These are phyloP conservation scores for Scaptodrosophila lebanonensis DNA, from an alignment of 1,140 invertebrate genomes.

Conservation along the genomic window DNA sequence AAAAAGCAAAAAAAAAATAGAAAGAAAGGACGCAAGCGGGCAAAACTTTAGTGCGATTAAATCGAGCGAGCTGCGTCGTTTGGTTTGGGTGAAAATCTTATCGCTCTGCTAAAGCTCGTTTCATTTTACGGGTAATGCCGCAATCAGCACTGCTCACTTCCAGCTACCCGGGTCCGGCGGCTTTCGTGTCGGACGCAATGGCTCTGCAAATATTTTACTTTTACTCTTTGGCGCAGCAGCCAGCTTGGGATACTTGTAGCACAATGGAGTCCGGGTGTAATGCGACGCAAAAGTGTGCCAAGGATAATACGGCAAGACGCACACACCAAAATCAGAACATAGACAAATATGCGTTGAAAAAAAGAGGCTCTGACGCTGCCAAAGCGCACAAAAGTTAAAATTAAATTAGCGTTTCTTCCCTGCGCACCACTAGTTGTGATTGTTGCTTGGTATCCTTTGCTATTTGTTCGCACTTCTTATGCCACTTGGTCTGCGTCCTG, in stretches of 20 bases:
- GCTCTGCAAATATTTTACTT: conserved; percentile 1
- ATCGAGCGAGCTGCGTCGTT: too few relatives aligned
- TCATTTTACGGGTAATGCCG: not conserved
- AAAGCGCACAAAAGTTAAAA: conserved; percentile 1
- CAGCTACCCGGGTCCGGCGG: too few relatives aligned
- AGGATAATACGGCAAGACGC: not conserved
- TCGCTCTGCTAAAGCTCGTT: not conserved
- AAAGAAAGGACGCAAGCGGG: not conserved
- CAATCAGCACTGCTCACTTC: conserved; percentile 1
- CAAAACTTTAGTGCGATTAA: not conserved
- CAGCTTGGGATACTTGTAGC: not conserved
- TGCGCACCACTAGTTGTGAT: not conserved
- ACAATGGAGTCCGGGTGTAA: too few relatives aligned
- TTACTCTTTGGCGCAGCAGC: not conserved
- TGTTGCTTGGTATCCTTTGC: not conserved
- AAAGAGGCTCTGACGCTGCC: too few relatives aligned
- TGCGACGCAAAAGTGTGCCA: not conserved
- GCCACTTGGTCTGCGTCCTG: not conserved
- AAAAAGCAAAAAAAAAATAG: too few relatives aligned
- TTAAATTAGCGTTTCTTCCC: not conserved
- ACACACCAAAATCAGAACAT: not conserved
- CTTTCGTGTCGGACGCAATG: too few relatives aligned
- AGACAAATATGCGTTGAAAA: too few relatives aligned
- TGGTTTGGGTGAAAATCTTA: not conserved
- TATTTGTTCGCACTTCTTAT: not conserved